phyloP scores from a whole-genome alignment of 2,797 vertebrate genomes.

The Amniataba percoides region DNA sequence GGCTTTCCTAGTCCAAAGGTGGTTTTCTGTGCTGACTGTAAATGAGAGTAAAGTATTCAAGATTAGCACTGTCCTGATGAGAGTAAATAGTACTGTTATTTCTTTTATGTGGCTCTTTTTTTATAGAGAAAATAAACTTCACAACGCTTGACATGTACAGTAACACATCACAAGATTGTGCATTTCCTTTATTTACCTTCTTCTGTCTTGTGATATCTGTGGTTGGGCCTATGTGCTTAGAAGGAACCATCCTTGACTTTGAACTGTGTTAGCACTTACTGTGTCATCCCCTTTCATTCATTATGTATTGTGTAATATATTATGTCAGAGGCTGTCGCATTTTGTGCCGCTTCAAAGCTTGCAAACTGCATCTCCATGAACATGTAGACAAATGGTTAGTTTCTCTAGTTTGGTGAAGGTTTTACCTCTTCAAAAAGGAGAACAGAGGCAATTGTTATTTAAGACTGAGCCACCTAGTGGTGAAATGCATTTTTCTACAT shows the following conservation, averaged over 20 bases:
- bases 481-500: neutral
- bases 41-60: neutral
- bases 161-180: slow-evolving; percentile 7
- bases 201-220: slow-evolving; percentile 1
- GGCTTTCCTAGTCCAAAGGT: neutral
- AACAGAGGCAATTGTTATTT: neutral
- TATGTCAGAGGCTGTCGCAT: slow-evolving; percentile 27
- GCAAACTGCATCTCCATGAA: neutral
- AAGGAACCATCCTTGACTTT: slow-evolving; percentile 33
- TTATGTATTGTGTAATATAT: slow-evolving; percentile 44
- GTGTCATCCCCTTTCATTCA: slow-evolving; percentile 40
- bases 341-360: neutral
- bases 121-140: neutral
- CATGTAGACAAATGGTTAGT: neutral
- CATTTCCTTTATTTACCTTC: neutral
- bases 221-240: neutral
- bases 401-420: neutral
- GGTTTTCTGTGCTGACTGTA: slow-evolving; percentile 5
- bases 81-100: neutral
- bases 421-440: neutral
- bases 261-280: slow-evolving; percentile 12
- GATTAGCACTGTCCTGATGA: neutral
- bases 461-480: slow-evolving; percentile 25
- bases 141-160: neutral
- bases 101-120: neutral